Percentiles rank a stretch among this genome's conserved stretches.
Evolutionary conservation across 2,797 vertebrate species (phyloP).

Genomic region (Sebastes paucispinis): DNA sequence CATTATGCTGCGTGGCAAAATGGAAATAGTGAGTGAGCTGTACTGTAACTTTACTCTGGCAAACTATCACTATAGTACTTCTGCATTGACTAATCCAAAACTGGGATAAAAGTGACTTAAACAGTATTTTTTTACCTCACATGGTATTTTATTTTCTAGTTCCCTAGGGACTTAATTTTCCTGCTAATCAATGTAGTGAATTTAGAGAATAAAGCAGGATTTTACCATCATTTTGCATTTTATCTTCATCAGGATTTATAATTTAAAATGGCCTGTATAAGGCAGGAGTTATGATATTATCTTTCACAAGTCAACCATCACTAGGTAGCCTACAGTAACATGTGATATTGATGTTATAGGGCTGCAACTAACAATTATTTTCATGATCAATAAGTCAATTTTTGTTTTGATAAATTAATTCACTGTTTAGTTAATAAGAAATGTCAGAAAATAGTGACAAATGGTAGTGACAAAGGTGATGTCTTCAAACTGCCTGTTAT

Average conservation of each 20-base stretch:
- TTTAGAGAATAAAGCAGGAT: background rate
- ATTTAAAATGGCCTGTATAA: background rate
- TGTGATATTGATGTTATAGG: background rate
- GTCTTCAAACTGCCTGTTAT: background rate
- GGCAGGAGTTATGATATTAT: background rate
- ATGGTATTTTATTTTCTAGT: background rate
- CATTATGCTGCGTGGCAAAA: conserved; percentile 57
- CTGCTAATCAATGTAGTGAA: background rate
- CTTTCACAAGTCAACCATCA: background rate
- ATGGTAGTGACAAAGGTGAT: no score
- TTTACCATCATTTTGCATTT: background rate
- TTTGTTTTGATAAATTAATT: no score
- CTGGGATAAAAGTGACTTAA: background rate
- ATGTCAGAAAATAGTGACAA: background rate
- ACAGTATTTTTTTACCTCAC: background rate
- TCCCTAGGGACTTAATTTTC: background rate
- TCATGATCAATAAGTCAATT: background rate
- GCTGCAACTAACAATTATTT: background rate
- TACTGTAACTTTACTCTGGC: background rate
- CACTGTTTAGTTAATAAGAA: background rate
- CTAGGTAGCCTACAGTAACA: background rate
- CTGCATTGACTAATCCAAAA: no score
- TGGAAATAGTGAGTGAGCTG: conserved; percentile 55
- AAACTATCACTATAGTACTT: background rate
- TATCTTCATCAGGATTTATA: background rate